Evolutionary conservation across 1,140 invertebrate genomes (phyloP), one percentile per base, ranked within the genome.

Genomic region (Calycopis cecrops): DNA sequence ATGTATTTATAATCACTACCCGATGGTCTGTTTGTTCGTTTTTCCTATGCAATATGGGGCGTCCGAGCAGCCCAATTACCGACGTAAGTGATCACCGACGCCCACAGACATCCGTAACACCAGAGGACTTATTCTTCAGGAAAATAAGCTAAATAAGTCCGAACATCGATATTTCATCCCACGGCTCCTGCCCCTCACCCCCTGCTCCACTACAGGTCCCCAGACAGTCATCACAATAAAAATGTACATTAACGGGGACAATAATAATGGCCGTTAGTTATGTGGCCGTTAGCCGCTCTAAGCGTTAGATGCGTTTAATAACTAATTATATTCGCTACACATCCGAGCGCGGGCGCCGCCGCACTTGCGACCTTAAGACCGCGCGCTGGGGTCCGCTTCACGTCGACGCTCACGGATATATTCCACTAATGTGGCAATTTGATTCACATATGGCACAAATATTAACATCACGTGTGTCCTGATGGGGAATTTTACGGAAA

Each of bases 231-330:
- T 14, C 14, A 4, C 40, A 16, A 44, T 44, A 44, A 16, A 44
- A 44, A 44, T 44, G 16, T 44, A 44, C 16, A 44, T 44, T 18
- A 44, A 9, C 12, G 12, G 40, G 12, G n/a, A 9, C 21, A 28
- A 28, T 33, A 12, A 63, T 50, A 34, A 44, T 42, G 40, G 40
- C 14, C 17, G 17, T 44, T 44, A 44, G 40, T 52, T 18, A n/a
- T 28, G 44, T 35, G 34, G 16, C 16, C 44, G 48, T 55, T 37
- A 38, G 21, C 21, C 21, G 21, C 35, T 18, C 28, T 35, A 8
- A 18, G 59, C 56, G 62, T 66, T 68, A 69, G 65, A 50, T 63
- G 63, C 65, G 62, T 68, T 71, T 73, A 76, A 73, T 76, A 66
- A 72, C 61, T 69, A 63, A 69, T 69, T 67, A 67, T 62, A 60